Conservation (phyloP, 1,140 invertebrate species). For the Orchesella cincta region DNA sequence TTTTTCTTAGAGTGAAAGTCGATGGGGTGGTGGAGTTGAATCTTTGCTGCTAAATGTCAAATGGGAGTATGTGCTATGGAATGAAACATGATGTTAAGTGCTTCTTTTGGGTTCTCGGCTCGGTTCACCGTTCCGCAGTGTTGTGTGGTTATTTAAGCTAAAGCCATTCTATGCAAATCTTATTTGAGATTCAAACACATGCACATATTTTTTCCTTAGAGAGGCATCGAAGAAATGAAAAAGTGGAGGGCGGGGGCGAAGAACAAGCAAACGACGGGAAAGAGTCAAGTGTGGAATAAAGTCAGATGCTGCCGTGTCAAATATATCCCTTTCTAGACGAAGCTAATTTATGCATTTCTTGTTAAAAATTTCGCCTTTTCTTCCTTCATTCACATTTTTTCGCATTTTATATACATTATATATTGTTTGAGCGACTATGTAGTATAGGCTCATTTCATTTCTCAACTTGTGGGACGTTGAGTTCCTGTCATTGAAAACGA, state of each 20-base stretch:
- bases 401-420: neutral
- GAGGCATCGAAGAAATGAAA: neutral
- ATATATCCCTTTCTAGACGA: neutral
- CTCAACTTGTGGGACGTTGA: neutral
- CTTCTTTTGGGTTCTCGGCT: too few relatives aligned
- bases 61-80: too few relatives aligned
- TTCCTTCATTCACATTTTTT: neutral
- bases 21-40: too few relatives aligned
- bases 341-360: constrained; percentile 14
- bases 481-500: neutral
- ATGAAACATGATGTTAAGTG: too few relatives aligned
- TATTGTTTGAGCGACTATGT: neutral
- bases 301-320: constrained; percentile 10
- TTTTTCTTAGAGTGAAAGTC: too few relatives aligned
- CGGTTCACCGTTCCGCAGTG: too few relatives aligned
- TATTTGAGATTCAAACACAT: neutral
- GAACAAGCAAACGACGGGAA: constrained; percentile 5
- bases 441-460: neutral
- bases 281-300: constrained; percentile 21
- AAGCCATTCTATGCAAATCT: neutral
- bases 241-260: neutral
- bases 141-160: too few relatives aligned
- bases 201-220: neutral
- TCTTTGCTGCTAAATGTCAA: too few relatives aligned
- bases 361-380: neutral